phyloP scores from a whole-genome alignment of 2,113 vertebrate genomes.

The Pavo muticus region DNA sequence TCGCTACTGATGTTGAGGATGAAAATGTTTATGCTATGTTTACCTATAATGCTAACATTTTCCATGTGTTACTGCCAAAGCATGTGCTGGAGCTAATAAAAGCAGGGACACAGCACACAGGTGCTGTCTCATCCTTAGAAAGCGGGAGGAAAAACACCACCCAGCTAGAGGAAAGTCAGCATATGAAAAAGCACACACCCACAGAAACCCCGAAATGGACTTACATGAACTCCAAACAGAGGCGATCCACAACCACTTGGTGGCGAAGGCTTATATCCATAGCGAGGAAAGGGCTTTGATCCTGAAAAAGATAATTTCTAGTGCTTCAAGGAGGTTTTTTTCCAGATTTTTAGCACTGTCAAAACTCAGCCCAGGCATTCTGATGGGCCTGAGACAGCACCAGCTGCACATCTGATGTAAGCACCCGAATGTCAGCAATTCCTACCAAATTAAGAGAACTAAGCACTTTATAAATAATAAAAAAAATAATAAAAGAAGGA shows the following conservation, averaged over 20 bases:
- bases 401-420: not conserved
- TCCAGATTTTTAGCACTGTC: not conserved
- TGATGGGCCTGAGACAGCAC: not conserved
- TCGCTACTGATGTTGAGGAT: rapidly evolving
- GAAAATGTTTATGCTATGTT: not conserved
- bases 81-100: not conserved
- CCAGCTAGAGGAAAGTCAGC: rapidly evolving
- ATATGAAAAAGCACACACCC: not conserved
- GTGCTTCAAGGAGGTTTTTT: not conserved
- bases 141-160: not conserved
- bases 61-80: not conserved
- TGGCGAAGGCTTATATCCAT: constrained; percentile 87
- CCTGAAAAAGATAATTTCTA: constrained; percentile 79
- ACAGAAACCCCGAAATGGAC: not conserved
- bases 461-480: not conserved
- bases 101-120: not conserved
- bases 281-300: constrained; percentile 87
- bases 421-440: not conserved
- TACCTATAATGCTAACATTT: not conserved
- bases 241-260: constrained; percentile 98
- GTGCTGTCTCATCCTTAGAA: not conserved
- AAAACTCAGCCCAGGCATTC: not conserved
- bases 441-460: not conserved
- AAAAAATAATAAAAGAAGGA: not conserved
- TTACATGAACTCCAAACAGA: constrained; percentile 92